Evolutionary conservation across 2,888 invertebrate genomes (phyloP).

Genomic region (Hirtodrosophila trivittata): DNA sequence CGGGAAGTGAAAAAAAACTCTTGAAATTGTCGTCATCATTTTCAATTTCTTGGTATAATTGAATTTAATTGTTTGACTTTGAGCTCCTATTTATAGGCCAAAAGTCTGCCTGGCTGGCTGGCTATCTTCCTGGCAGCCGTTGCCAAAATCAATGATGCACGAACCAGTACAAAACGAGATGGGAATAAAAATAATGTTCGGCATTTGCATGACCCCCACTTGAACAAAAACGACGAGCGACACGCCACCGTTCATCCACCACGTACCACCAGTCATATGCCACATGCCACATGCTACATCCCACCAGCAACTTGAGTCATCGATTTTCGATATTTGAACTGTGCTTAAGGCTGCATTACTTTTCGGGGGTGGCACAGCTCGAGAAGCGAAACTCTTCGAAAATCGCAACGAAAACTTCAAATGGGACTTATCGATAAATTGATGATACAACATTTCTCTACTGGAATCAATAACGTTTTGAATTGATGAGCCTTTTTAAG

Average conservation of each 20-base stretch:
- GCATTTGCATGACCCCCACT: constrained; percentile 13
- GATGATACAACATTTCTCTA: neutral
- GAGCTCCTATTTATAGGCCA: constrained; percentile 25
- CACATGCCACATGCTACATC: neutral
- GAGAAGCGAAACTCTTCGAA: neutral
- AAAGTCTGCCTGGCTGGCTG: neutral
- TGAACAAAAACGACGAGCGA: neutral
- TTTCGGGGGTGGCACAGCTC: neutral
- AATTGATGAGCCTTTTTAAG: too few relatives aligned
- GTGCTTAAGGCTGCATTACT: constrained; percentile 4
- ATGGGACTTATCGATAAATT: neutral
- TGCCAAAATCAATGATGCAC: constrained; percentile 21
- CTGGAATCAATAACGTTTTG: too few relatives aligned
- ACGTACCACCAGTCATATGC: neutral
- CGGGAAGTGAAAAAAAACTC: too few relatives aligned
- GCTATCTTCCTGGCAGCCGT: constrained; percentile 1
- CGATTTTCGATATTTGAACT: constrained; percentile 61
- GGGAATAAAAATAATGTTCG: constrained; percentile 24
- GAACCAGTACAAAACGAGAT: constrained; percentile 1
- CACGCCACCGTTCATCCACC: neutral
- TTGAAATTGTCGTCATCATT: constrained; percentile 18
- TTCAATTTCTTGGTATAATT: constrained; percentile 60
- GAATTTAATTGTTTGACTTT: constrained; percentile 67
- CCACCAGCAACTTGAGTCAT: constrained; percentile 42
- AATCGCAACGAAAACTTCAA: too few relatives aligned